Base-by-base conservation (phyloP, 2,888 invertebrate genomes). In the Drosophila leonis region DNA sequence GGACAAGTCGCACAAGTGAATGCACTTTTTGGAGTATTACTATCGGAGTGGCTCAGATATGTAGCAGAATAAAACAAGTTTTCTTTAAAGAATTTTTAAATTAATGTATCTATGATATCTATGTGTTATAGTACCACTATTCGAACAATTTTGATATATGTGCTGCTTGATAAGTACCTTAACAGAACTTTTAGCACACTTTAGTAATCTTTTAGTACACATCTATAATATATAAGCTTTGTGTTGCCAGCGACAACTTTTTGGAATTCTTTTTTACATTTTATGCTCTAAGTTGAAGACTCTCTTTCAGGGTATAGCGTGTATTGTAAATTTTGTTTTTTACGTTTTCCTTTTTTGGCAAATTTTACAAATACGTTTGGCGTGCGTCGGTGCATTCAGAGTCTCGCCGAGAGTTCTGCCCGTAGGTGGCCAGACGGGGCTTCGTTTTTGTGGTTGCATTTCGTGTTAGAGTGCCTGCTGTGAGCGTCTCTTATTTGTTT, bases 311-410 rank as follows among this genome's bases (percentile, higher is more conserved):
- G 12, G 54, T n/a, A 54, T 39, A 27, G 27, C n/a, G 0, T 56
- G 31, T 61, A 72, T 72, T 72, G 80, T 72, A 69, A 56, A 68
- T 78, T 75, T 54, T 68, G 64, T 35, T 61, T 68, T 61, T 66
- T 70, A 51, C 57, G 54, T 69, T 61, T 39, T 9, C n/a, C 9
- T 39, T 48, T 39, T 51, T 44, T 57, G 20, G 69, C 72, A 83
- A 86, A 80, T 83, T 88, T 88, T 78, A 83, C 88, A 88, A 84
- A 88, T 84, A 78, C 83, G 75, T 80, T 80, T 77, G 80, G 65
- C 67, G 55, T 60, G 54, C 57, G 46, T 63, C 33, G 69, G 31
- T 49, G 67, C 57, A 64, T 65, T 71, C 37, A 54, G 59, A 56
- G 49, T 46, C 62, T 46, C 49, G 37, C 52, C 51, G 48, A 65